Evolutionary conservation across 2,888 invertebrate genomes (phyloP), one percentile per base, ranked within the genome.

Genomic region (Cerceris ruficornis): DNA sequence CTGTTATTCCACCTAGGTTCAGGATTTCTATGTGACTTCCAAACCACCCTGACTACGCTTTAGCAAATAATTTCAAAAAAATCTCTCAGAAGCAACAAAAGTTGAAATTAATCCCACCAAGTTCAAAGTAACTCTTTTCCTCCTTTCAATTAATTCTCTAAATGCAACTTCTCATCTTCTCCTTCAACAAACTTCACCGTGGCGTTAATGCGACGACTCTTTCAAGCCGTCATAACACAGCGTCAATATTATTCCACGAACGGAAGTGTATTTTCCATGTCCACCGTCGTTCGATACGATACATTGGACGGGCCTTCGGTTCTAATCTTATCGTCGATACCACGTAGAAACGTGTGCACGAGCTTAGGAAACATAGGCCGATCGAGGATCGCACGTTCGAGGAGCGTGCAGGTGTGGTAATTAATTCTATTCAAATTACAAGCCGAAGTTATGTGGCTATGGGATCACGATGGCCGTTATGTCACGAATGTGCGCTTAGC

Each of bases 371-470:
- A 42, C 54, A 60, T 54, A 14, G 41, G 15, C 54, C 65, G 15
- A 7, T 43, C 54, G 43, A 50, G 41, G 15, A 42, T 17, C 52
- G 11, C 39, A 43, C 65, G 59, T 46, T 11, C 28, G 28, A 28
- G 59, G 39, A 59, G 58, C 71, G 67, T 69, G 15, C 83, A 80
- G 79, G 74, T 74, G 85, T 66, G 76, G 62, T 67, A 74, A 82
- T 85, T 76, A 76, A 85, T 78, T 70, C 70, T 52, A 75, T 82
- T 66, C 55, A 77, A 81, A 80, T 85, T 73, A 81, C 77, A 49
- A 82, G 73, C 70, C 60, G 73, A 60, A 71, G 78, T 74, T 72
- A 71, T 66, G 76, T 61, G 58, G 17, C 75, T 54, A 69, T 59
- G 65, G 52, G 74, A 76, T 74, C 80, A 72, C 73, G 69, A 69